These are phyloP conservation scores for Furnarius figulus DNA, from an alignment of 2,113 vertebrate genomes.

Conservation along the genomic window DNA sequence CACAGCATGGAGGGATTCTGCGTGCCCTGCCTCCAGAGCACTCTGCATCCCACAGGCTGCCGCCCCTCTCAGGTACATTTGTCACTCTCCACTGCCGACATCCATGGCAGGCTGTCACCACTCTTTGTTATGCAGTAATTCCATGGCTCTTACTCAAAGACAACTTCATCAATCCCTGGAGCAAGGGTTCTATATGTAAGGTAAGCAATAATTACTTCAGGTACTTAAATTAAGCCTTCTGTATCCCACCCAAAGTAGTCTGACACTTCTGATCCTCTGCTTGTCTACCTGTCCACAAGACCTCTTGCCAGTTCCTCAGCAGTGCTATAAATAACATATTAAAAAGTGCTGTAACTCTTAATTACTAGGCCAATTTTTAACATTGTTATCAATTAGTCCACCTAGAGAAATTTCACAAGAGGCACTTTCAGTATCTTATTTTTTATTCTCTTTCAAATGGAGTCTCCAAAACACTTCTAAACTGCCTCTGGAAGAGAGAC, in stretches of 20 bases:
- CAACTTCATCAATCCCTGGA: background rate
- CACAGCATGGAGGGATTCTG: background rate
- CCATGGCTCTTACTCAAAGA: background rate
- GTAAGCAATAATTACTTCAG: background rate
- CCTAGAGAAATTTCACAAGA: background rate
- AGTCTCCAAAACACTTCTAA: background rate
- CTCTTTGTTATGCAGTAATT: background rate
- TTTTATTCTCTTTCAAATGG: background rate
- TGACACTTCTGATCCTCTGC: background rate
- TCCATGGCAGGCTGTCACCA: background rate
- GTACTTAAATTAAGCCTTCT: background rate
- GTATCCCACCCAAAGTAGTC: background rate
- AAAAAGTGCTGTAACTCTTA: background rate
- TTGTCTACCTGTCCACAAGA: background rate
- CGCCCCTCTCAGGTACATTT: background rate
- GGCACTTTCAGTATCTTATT: background rate
- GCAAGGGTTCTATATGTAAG: background rate
- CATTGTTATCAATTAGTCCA: background rate
- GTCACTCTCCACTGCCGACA: fast-evolving
- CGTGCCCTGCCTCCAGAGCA: background rate
- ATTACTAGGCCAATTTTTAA: background rate
- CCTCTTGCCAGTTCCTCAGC: background rate
- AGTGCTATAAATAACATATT: background rate
- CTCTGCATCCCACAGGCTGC: background rate
- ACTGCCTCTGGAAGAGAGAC: background rate